A percentile compares a stretch with the other conserved stretches of the same genome.
These are phyloP conservation scores for Notarius lentiginosus DNA, from an alignment of 2,113 vertebrate genomes.

Conservation along the genomic window DNA sequence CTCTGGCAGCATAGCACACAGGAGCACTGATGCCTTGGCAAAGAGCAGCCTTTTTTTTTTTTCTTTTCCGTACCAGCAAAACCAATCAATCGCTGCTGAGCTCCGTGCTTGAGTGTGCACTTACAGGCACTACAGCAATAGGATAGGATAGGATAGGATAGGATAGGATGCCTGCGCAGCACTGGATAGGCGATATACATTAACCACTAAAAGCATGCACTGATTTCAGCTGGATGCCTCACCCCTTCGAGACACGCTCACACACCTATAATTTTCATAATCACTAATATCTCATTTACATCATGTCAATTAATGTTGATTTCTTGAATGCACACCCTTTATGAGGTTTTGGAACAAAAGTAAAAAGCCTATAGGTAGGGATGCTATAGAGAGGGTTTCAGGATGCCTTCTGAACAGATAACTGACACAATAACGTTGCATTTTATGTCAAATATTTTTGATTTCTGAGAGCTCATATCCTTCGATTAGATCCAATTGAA, in stretches of 20 bases:
- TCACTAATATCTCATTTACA: conserved; percentile 20
- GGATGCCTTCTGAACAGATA: not conserved
- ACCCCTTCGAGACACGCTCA: not conserved
- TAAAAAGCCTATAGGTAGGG: too few species aligned
- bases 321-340: not conserved
- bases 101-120: conserved; percentile 73
- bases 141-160: conserved; percentile 51
- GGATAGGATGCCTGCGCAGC: conserved; percentile 72
- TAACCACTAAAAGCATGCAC: conserved; percentile 66
- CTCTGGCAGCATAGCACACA: conserved; percentile 66
- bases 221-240: conserved; percentile 39
- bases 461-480: too few species aligned
- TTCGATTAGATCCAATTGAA: not conserved
- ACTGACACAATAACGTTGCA: too few species aligned
- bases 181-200: conserved; percentile 73
- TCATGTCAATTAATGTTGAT: not conserved
- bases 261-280: conserved; percentile 6
- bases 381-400: not conserved
- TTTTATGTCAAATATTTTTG: not conserved
- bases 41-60: conserved; percentile 68
- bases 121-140: conserved; percentile 64
- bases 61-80: conserved; percentile 68
- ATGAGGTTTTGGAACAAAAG: not conserved
- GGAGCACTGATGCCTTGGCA: conserved; percentile 70
- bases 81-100: conserved; percentile 75